Evolutionary conservation across 2,888 invertebrate genomes (phyloP), one percentile per base, ranked within the genome.

Genomic region (Ophraella communa): DNA sequence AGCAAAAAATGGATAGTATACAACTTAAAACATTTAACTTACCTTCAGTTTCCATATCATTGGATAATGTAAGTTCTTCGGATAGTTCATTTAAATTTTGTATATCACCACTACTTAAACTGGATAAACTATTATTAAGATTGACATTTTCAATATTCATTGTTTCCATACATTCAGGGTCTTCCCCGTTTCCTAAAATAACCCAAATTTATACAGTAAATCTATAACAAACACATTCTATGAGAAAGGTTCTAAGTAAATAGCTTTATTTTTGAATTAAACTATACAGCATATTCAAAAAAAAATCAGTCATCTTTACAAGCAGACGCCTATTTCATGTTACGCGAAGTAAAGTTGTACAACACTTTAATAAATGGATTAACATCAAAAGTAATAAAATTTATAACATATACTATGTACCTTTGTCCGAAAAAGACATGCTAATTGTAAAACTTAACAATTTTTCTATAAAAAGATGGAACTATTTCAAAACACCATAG

Each of bases 401-500:
- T 33, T 17, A 18, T 8, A 44, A 45, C 4, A 39, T 39, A 35
- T 44, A 53, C 69, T 30, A 54, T 56, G 44, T 71, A 78, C 79
- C 77, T 78, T 76, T 77, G 20, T 73, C 71, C 42, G 72, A 66
- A 71, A 74, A 73, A 33, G 77, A 74, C 78, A 78, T 78, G 61
- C 68, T 47, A 70, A 58, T 45, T 62, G 20, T 24, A 67, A 70
- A 63, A 49, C 55, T 59, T 64, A 55, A 60, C 61, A 69, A 69
- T 64, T 69, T 69, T 72, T 68, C 49, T 65, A 67, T 71, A 72
- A 69, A 64, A 65, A 71, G 66, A 73, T 68, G 73, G 39, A 77
- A 76, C 74, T 74, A 76, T 78, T 65, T 79, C 77, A 78, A 79
- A 79, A 78, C 77, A 76, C 70, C 75, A 74, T 74, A 78, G 74